Conservation (phyloP, 2,888 invertebrate species). For the Plagiodera versicolora region DNA sequence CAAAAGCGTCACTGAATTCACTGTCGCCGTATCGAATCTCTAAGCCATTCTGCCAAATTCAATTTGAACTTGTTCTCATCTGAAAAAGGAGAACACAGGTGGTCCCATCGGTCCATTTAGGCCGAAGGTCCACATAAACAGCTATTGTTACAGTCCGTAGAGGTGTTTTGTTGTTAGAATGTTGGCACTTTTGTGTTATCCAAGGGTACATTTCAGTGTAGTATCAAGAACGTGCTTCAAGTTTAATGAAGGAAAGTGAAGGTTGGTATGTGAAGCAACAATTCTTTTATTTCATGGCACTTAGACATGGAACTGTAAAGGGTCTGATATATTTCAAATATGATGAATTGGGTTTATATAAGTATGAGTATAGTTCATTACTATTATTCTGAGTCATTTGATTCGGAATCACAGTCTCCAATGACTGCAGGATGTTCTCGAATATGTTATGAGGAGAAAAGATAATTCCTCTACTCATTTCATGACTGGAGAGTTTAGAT, state of each 20-base stretch:
- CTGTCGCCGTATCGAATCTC: constrained; percentile 30
- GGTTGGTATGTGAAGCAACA: not conserved
- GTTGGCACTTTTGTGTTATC: constrained; percentile 22
- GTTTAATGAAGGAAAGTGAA: not conserved
- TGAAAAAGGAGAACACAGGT: constrained; percentile 23
- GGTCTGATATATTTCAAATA: no score
- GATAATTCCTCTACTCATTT: no score
- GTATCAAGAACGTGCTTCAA: not conserved
- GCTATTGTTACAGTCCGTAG: constrained; percentile 23
- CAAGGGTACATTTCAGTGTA: constrained; percentile 9
- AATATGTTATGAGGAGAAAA: no score
- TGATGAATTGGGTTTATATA: no score
- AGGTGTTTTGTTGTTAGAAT: constrained; percentile 27
- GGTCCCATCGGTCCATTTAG: constrained; percentile 22
- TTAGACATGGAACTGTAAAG: no score
- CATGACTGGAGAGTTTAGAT: no score
- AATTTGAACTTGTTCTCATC: constrained; percentile 23
- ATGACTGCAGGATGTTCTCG: no score
- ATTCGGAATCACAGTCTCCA: no score
- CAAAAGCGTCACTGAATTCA: constrained; percentile 25
- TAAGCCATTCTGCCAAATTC: constrained; percentile 19
- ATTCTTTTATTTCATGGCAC: not conserved
- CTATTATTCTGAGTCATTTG: no score
- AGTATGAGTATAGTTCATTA: no score
- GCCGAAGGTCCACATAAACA: constrained; percentile 25